Base-by-base conservation (phyloP, 2,797 vertebrate species). In the Neomorphus geoffroyi region DNA sequence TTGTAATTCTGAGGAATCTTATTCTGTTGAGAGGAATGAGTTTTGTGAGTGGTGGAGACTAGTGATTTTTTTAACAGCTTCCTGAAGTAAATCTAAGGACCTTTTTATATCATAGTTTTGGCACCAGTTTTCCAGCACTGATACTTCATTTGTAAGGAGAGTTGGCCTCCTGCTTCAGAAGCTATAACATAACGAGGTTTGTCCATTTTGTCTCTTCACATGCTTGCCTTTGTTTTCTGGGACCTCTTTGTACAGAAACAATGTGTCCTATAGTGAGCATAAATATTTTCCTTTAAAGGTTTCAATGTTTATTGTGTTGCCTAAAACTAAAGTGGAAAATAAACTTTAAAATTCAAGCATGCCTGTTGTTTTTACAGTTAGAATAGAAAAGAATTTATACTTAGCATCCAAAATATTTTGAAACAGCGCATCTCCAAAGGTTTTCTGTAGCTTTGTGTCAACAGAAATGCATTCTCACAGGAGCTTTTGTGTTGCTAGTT, bases 201-300 rank as follows among this genome's bases (percentile, higher is more conserved):
- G 35, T 85, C 90, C 2, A 3, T 95, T 93, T 94, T 94, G 75
- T 26, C 28, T 32, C 66, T 60, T 69, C 65, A 82, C 50, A 35
- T 80, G 75, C 58, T 64, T 87, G 43, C 61, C 82, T 90, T 86
- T 74, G 45, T 92, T 92, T 88, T 21, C 64, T 46, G 83, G 54
- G 27, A 65, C 35, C 14, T 67, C 23, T 53, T 93, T 41, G 26
- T 71, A 62, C 51, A 93, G 85, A 86, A 89, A 80, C 88, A 84
- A 24, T 79, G 81, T 80, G 53, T 91, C 48, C 65, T 91, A n/a
- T 48, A 89, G 48, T 28, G 57, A 95, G 62, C 17, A 67, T 74
- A 94, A 92, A 81, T 93, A 64, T 94, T 95, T 96, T 92, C 48
- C 46, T 89, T 90, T 92, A 65, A 92, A 83, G 33, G 28, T 84